Conservation (phyloP, 2,113 vertebrate genomes). For the Todiramphus saurophagus region DNA sequence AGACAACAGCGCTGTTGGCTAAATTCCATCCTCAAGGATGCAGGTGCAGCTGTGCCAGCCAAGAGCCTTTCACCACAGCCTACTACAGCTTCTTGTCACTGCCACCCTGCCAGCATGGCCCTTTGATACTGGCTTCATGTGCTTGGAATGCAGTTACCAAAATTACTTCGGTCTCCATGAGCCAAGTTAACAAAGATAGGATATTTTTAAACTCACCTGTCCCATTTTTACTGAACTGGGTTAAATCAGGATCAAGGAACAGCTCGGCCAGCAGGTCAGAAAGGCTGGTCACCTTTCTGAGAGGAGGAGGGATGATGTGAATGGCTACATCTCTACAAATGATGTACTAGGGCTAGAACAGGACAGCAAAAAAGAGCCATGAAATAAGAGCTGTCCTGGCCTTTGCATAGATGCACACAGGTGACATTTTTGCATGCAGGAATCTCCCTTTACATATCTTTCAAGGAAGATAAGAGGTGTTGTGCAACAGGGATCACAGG, state of each 20-base stretch:
- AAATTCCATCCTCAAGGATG: not conserved
- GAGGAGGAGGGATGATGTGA: not conserved
- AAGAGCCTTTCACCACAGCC: not conserved
- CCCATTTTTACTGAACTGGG: not conserved
- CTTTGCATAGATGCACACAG: not conserved
- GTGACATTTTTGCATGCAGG: not conserved
- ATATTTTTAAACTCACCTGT: not conserved
- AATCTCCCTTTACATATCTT: not conserved
- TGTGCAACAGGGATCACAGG: not conserved
- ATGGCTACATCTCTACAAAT: not conserved
- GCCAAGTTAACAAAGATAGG: not conserved
- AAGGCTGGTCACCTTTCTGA: not conserved
- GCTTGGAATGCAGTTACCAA: not conserved
- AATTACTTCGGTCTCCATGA: not conserved
- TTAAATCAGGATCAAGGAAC: not conserved
- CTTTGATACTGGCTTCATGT: not conserved
- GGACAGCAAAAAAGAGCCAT: not conserved
- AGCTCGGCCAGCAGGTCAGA: not conserved
- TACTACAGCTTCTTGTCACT: not conserved
- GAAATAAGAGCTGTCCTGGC: not conserved
- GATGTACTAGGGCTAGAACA: not conserved
- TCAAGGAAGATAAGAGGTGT: not conserved
- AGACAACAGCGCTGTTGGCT: not conserved
- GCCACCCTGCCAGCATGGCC: rapidly evolving
- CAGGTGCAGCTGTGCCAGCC: not conserved